Conservation (phyloP, 2,888 invertebrate species). For the Yponomeuta malinellus region DNA sequence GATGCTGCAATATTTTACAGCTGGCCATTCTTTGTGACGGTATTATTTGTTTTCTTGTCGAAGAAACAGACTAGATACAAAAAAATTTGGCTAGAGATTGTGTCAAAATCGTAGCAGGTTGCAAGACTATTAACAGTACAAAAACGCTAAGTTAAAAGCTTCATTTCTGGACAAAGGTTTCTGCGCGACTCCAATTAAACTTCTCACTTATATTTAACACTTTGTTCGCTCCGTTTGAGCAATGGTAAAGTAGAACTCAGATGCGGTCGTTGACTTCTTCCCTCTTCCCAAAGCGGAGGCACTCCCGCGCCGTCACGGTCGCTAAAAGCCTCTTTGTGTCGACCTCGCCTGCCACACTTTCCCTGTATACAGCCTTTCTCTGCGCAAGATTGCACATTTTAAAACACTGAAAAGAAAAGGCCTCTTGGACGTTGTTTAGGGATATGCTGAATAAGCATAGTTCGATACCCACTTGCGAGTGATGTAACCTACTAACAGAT, state of each 20-base stretch:
- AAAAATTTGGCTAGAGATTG: neutral
- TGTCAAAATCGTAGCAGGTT: too few relatives aligned
- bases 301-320: neutral
- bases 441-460: neutral
- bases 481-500: too few relatives aligned
- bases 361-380: neutral
- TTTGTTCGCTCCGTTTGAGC: neutral
- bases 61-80: neutral
- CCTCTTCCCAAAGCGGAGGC: neutral
- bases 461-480: neutral
- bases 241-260: neutral
- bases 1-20: conserved; percentile 1
- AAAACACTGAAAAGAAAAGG: neutral
- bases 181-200: too few relatives aligned
- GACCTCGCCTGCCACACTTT: neutral
- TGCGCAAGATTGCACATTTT: neutral
- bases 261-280: neutral
- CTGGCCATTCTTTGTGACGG: neutral
- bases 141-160: too few relatives aligned
- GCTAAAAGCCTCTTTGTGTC: neutral
- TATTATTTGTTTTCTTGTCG: neutral
- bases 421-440: neutral
- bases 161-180: too few relatives aligned
- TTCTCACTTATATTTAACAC: too few relatives aligned
- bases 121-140: too few relatives aligned